A percentile compares a stretch with the other conserved stretches of the same genome.
These are phyloP conservation scores for Lasaia peninsularis DNA, from an alignment of 1,140 invertebrate genomes.

Conservation along the genomic window DNA sequence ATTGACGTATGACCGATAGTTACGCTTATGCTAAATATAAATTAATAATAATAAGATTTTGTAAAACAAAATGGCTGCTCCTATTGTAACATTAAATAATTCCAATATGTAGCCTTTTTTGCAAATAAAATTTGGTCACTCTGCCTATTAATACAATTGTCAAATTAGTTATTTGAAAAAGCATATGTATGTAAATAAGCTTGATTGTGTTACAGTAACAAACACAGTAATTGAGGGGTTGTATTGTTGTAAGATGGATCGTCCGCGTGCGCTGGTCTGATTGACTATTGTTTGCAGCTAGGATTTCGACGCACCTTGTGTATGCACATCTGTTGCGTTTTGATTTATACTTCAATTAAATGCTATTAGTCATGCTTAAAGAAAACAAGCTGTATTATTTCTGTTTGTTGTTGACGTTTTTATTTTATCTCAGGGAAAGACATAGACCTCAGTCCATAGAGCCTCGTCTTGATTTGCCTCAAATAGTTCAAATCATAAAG, in stretches of 20 bases:
- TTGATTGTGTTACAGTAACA: not conserved
- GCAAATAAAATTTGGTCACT: slow-evolving; percentile 4
- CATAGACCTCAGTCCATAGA: too few species aligned
- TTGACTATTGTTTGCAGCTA: slow-evolving; percentile 39
- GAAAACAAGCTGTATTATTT: not conserved
- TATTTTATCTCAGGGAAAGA: too few species aligned
- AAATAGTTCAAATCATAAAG: too few species aligned
- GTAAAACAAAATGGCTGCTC: too few species aligned
- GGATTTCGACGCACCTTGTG: too few species aligned
- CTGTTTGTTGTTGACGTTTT: too few species aligned
- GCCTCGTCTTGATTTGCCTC: too few species aligned
- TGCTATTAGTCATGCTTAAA: slow-evolving; percentile 1
- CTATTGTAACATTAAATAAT: too few species aligned
- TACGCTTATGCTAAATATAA: too few species aligned
- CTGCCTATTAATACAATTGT: slow-evolving; percentile 12
- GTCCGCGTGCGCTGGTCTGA: slow-evolving; percentile 37
- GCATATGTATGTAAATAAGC: slow-evolving; percentile 22
- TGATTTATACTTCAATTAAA: slow-evolving; percentile 7
- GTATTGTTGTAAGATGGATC: slow-evolving; percentile 24
- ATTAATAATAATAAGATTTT: too few species aligned
- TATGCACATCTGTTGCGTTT: slow-evolving; percentile 30
- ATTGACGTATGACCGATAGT: too few species aligned
- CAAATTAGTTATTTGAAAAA: slow-evolving; percentile 20
- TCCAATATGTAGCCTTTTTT: not conserved
- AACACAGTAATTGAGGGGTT: slow-evolving; percentile 14